Evolutionary conservation across 1,140 invertebrate species (phyloP), one percentile per base, ranked within the genome.

Genomic region (Adelges cooleyi): DNA sequence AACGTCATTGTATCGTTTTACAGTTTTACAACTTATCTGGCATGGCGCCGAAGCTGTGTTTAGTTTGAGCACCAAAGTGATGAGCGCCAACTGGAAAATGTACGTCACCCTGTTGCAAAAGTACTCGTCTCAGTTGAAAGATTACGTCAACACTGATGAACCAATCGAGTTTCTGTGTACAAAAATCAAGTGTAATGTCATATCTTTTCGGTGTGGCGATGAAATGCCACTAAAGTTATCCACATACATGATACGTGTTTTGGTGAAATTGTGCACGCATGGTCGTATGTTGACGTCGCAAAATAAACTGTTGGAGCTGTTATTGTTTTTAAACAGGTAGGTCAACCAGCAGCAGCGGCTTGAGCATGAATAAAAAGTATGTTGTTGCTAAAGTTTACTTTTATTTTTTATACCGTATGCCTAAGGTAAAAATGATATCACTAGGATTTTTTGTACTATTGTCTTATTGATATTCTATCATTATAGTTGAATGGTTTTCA

Each of bases 311-410:
- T 10, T 48, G 3, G 42, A 62, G 2, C 22, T 62, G 11, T 18
- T 62, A 29, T 18, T 62, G 29, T 62, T 62, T 44, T 22, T 62
- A n/a, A 62, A 62, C 15, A 22, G 56, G 56, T 62, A 29, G n/a
- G n/a, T n/a, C n/a, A n/a, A n/a, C n/a, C n/a, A n/a, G n/a, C n/a
- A n/a, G n/a, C n/a, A n/a, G n/a, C n/a, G n/a, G n/a, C n/a, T n/a
- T n/a, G n/a, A n/a, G n/a, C n/a, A n/a, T n/a, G n/a, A n/a, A n/a
- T n/a, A n/a, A n/a, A n/a, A n/a, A n/a, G n/a, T n/a, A n/a, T n/a
- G n/a, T n/a, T n/a, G n/a, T n/a, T n/a, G n/a, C n/a, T n/a, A n/a
- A n/a, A n/a, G n/a, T n/a, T n/a, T n/a, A n/a, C n/a, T n/a, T n/a
- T n/a, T n/a, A n/a, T n/a, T n/a, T n/a, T n/a, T n/a, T n/a, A n/a